These are phyloP conservation scores for Sturnus vulgaris DNA, from an alignment of 2,113 vertebrate genomes.

Conservation along the genomic window DNA sequence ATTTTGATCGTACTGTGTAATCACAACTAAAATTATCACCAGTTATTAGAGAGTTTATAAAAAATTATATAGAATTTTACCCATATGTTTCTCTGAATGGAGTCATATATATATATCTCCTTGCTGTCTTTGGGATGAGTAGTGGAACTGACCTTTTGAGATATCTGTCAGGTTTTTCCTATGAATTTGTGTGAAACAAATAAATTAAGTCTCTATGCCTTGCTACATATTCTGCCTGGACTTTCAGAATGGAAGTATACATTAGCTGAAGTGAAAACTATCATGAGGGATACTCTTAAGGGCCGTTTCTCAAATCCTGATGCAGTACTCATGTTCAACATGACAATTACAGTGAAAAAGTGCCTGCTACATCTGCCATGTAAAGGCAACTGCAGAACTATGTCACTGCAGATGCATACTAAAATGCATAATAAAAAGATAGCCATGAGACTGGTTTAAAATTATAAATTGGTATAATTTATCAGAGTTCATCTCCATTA, in stretches of 20 bases:
- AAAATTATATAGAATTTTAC: neutral
- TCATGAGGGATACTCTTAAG: neutral
- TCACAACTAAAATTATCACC: neutral
- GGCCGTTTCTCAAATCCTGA: neutral
- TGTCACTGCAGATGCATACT: neutral
- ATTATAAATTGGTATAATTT: conserved; percentile 26
- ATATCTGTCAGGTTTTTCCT: neutral
- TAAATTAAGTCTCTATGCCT: neutral
- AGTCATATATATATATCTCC: neutral
- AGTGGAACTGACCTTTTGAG: neutral
- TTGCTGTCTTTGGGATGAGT: neutral
- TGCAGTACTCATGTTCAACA: neutral
- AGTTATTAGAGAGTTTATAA: neutral
- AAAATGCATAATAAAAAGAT: neutral
- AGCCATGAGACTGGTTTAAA: neutral
- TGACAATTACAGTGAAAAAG: neutral
- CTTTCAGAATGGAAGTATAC: neutral
- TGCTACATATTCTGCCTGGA: neutral
- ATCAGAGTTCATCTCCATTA: neutral
- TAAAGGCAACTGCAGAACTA: neutral
- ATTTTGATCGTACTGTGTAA: neutral
- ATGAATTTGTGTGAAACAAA: neutral
- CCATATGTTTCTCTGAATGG: neutral
- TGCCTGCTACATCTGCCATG: neutral
- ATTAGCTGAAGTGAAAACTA: neutral